phyloP scores from a whole-genome alignment of 2,888 invertebrate species.

The Hylaea fasciaria region DNA sequence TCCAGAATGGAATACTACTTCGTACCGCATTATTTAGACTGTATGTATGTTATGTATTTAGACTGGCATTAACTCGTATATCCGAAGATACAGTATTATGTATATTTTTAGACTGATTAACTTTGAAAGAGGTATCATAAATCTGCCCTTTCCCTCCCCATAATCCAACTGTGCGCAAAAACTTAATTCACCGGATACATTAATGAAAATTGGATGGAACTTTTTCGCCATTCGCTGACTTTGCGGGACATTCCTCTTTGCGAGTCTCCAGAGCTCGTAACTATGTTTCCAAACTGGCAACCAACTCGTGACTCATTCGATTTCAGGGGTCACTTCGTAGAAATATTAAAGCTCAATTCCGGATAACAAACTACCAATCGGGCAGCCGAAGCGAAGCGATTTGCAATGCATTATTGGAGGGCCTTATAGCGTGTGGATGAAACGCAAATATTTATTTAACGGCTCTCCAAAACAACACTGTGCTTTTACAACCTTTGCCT shows the following conservation, averaged over 20 bases:
- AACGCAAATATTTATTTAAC: constrained; percentile 28
- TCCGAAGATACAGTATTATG: constrained; percentile 14
- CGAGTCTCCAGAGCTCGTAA: constrained; percentile 40
- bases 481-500: constrained; percentile 10
- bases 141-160: constrained; percentile 34
- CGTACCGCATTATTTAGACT: not conserved
- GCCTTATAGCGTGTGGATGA: constrained; percentile 11
- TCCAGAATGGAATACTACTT: not conserved
- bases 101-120: constrained; percentile 23
- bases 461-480: constrained; percentile 18
- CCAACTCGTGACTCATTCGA: constrained; percentile 48
- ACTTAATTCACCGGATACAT: constrained; percentile 40
- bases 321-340: constrained; percentile 22
- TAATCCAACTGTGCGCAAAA: constrained; percentile 29
- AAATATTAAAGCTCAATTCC: constrained; percentile 2
- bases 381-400: constrained; percentile 1
- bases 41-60: no score
- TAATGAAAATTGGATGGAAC: constrained; percentile 42
- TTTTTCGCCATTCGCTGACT: constrained; percentile 34
- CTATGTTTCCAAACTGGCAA: constrained; percentile 45
- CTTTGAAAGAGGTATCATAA: constrained; percentile 38
- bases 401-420: constrained; percentile 6
- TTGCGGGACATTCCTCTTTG: constrained; percentile 33
- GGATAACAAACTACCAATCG: constrained; percentile 19
- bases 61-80: not conserved